These are phyloP conservation scores for Scophthalmus maximus DNA, from an alignment of 2,113 vertebrate species.

Conservation along the genomic window DNA sequence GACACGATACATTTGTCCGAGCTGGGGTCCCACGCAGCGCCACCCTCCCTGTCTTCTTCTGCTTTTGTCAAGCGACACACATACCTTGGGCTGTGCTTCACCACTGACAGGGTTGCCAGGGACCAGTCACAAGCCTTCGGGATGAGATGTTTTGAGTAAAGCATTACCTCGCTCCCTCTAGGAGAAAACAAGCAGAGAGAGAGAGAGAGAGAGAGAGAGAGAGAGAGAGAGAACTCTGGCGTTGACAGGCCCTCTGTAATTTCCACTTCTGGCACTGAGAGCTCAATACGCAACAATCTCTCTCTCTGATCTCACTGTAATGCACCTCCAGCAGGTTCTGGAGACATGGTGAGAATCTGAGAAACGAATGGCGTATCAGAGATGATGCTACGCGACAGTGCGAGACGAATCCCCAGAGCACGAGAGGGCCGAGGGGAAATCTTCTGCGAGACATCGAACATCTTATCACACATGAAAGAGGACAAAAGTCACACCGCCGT, in stretches of 20 bases:
- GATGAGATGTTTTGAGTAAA: constrained; percentile 65
- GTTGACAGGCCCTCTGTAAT: constrained; percentile 65
- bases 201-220: constrained; percentile 61
- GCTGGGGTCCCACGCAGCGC: constrained; percentile 46
- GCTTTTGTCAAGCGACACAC: constrained; percentile 44
- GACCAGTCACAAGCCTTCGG: constrained; percentile 66
- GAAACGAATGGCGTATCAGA: constrained; percentile 55
- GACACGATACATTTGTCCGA: constrained; percentile 66
- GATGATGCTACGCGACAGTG: constrained; percentile 47
- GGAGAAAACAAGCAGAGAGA: constrained; percentile 68
- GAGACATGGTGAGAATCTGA: constrained; percentile 61
- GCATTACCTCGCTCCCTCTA: constrained; percentile 58
- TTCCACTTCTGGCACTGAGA: constrained; percentile 76
- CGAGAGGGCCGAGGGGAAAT: constrained; percentile 1
- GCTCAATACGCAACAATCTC: constrained; percentile 74
- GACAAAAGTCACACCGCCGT: constrained; percentile 7
- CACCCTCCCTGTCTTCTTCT: constrained; percentile 43
- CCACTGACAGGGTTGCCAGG: constrained; percentile 60
- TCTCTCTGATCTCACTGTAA: constrained; percentile 66
- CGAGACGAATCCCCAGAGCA: constrained; percentile 26
- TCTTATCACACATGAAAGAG: constrained; percentile 4
- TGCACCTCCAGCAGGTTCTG: constrained; percentile 54
- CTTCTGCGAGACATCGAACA: background rate
- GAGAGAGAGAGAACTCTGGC: constrained; percentile 63
- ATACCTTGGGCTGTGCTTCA: constrained; percentile 69